phyloP scores from a whole-genome alignment of 92 coral and sea anemone species.

The Phenganax marumi region DNA sequence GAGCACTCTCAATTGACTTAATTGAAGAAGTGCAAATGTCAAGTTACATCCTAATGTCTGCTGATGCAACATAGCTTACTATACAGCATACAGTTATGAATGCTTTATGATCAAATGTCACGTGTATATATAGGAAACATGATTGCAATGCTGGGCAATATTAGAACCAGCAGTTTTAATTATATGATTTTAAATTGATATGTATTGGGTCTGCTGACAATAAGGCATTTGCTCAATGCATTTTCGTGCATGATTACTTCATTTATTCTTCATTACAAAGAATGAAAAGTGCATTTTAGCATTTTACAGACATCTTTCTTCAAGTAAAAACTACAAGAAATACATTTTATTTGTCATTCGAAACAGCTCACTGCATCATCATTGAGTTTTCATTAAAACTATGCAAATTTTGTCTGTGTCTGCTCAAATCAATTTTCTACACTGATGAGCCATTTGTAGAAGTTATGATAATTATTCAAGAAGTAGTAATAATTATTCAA shows the following conservation, averaged over 20 bases:
- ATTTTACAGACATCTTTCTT: no score
- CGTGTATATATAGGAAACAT: background rate
- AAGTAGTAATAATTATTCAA: background rate
- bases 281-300: no score
- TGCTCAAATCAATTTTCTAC: background rate
- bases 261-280: background rate
- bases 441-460: background rate
- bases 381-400: conserved; percentile 16
- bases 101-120: background rate
- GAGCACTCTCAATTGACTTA: no score
- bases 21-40: no score
- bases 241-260: background rate
- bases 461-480: background rate
- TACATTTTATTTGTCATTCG: background rate
- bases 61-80: background rate
- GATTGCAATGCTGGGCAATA: background rate
- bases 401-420: conserved; percentile 12
- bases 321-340: background rate
- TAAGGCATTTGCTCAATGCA: background rate
- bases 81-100: background rate
- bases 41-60: background rate
- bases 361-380: background rate
- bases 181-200: background rate
- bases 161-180: conserved; percentile 20
- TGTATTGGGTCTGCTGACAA: conserved; percentile 4